Evolutionary conservation across 1,140 invertebrate species (phyloP).

Genomic region (Apocrypta bakeri): DNA sequence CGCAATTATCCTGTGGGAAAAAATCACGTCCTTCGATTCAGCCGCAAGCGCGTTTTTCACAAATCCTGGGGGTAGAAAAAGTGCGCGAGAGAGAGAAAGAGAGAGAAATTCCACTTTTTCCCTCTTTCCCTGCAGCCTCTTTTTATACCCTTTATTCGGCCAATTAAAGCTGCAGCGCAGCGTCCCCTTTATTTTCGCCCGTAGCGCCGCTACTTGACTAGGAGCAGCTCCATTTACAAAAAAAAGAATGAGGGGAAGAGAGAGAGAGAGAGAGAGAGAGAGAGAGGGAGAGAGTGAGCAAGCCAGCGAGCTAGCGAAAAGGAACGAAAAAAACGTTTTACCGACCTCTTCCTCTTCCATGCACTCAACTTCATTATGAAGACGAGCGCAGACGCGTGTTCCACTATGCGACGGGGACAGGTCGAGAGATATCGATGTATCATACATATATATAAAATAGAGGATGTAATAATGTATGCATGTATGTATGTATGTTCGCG

Average conservation of each 20-base stretch:
- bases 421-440: not conserved
- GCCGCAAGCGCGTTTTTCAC: not conserved
- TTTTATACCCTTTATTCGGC: not conserved
- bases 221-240: not conserved
- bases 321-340: not conserved
- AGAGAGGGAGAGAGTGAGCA: not conserved
- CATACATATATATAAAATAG: no score
- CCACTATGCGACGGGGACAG: not conserved
- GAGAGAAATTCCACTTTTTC: not conserved
- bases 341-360: not conserved
- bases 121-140: not conserved
- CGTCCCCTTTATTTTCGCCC: constrained; percentile 9
- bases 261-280: no score
- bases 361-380: not conserved
- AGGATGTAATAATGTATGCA: not conserved
- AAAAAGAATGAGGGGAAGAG: no score
- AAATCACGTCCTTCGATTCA: no score
- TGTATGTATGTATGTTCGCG: not conserved
- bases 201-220: not conserved
- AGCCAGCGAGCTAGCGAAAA: no score
- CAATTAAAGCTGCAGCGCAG: constrained; percentile 16
- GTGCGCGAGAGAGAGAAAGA: no score
- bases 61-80: not conserved
- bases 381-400: not conserved
- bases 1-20: no score